phyloP scores from a whole-genome alignment of 2,113 vertebrate species.

The Garra rufa region DNA sequence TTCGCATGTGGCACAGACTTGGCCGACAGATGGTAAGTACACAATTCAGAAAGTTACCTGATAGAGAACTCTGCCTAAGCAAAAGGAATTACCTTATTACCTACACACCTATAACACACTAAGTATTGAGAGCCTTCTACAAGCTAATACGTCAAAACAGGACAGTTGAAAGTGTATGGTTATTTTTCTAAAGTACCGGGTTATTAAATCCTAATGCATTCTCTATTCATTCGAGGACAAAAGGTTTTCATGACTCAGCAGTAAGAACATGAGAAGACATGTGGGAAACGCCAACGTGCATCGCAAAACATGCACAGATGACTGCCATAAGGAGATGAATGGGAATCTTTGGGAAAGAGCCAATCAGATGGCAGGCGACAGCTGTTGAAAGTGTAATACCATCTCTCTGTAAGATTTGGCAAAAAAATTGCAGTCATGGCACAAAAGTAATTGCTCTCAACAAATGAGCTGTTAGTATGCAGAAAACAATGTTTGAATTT shows the following conservation, averaged over 20 bases:
- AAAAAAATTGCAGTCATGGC: neutral
- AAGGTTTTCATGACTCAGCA: neutral
- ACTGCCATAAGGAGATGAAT: constrained; percentile 15
- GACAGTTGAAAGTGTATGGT: neutral
- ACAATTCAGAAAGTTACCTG: neutral
- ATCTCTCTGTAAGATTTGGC: neutral
- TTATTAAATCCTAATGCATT: neutral
- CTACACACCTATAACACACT: neutral
- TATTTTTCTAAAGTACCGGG: neutral
- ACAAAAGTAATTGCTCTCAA: neutral
- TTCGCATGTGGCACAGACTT: neutral
- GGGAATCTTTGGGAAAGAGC: constrained; percentile 2
- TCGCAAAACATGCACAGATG: neutral
- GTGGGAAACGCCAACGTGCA: neutral
- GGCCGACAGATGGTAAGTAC: neutral
- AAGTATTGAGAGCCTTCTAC: neutral
- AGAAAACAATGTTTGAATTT: neutral
- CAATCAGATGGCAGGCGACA: neutral
- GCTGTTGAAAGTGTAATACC: constrained; percentile 2
- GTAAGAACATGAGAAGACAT: neutral
- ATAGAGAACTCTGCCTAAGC: neutral
- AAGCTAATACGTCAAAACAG: neutral
- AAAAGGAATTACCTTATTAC: neutral
- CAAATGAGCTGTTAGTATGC: neutral
- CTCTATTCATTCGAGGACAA: neutral